A percentile compares a stretch with the other conserved stretches of the same genome.
These are phyloP conservation scores for Augiades crinisus DNA, from an alignment of 2,888 invertebrate species.

Conservation along the genomic window DNA sequence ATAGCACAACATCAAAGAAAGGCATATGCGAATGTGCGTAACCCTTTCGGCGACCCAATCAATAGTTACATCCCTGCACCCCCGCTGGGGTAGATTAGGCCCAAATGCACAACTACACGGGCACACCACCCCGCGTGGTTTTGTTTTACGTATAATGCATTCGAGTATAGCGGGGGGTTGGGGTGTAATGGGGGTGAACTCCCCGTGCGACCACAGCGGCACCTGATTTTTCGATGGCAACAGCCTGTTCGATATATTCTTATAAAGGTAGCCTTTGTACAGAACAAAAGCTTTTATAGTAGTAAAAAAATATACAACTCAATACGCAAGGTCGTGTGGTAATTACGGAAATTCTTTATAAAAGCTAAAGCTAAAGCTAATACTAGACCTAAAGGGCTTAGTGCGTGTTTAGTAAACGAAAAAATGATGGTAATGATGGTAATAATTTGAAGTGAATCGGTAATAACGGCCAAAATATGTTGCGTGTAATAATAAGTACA, in stretches of 20 bases:
- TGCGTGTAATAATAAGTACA: too few relatives aligned
- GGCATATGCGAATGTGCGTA: slow-evolving; percentile 52
- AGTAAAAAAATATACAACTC: slow-evolving; percentile 13
- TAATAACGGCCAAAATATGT: too few relatives aligned
- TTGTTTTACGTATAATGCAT: slow-evolving; percentile 73
- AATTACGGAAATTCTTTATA: slow-evolving; percentile 8
- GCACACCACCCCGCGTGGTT: slow-evolving; percentile 52
- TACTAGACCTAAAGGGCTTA: background rate
- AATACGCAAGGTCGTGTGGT: slow-evolving; percentile 9
- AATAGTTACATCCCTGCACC: slow-evolving; percentile 51
- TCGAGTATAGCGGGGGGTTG: slow-evolving; percentile 57
- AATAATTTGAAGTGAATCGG: background rate
- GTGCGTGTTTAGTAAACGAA: slow-evolving; percentile 1
- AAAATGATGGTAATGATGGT: background rate
- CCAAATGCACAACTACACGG: slow-evolving; percentile 70
- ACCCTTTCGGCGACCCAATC: slow-evolving; percentile 53
- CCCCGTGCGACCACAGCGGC: slow-evolving; percentile 44
- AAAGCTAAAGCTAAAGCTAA: background rate
- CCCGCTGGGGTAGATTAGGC: slow-evolving; percentile 55
- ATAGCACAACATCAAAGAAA: slow-evolving; percentile 33
- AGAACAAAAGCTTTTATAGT: slow-evolving; percentile 16
- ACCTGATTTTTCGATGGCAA: slow-evolving; percentile 67
- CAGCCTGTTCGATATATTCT: slow-evolving; percentile 35
- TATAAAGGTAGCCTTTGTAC: slow-evolving; percentile 16
- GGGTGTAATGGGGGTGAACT: slow-evolving; percentile 37